Evolutionary conservation across 1,140 invertebrate species (phyloP), one percentile per base, ranked within the genome.

Genomic region (Microplitis demolitor): DNA sequence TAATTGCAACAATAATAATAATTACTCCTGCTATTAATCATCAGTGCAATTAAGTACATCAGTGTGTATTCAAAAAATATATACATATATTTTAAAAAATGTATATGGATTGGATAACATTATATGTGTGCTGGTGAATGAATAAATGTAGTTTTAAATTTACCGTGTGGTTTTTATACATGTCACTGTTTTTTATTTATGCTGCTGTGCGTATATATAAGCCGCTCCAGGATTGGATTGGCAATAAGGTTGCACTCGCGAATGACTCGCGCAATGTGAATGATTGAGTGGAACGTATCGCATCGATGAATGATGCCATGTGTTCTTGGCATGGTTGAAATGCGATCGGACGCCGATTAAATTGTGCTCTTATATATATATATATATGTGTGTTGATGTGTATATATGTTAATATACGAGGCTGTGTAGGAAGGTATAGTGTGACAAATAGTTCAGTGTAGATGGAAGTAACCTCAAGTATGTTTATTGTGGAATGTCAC

Each of bases 231-330:
- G 39, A 45, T 45, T 58, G 56, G 56, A 9, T 58, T 16, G 9
- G 56, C 56, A 24, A 31, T 58, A 9, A 54, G 16, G 56, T 24
- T 62, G 31, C 35, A 6, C 13, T 9, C 60, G 39, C 60, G 35
- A 62, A n/a, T 34, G 33, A 62, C 34, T 62, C 60, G 60, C 35
- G 60, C 60, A 62, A 62, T 62, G 60, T 62, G 60, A 62, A 62
- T 62, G 60, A 62, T 62, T 37, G 60, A 62, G 60, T 62, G 60
- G 60, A 62, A 62, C 60, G 35, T 37, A 62, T 62, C 63, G 63
- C 50, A 66, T 66, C 63, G 63, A 66, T 66, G 63, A 66, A 66
- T 66, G 50, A 66, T 14, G 24, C 63, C 37, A 51, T 53, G 63
- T 53, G 34, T 51, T 53, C 31, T 50, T 66, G 50, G 37, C 50